Base-by-base conservation (phyloP, 2,797 vertebrate genomes). In the Chelon labrosus region DNA sequence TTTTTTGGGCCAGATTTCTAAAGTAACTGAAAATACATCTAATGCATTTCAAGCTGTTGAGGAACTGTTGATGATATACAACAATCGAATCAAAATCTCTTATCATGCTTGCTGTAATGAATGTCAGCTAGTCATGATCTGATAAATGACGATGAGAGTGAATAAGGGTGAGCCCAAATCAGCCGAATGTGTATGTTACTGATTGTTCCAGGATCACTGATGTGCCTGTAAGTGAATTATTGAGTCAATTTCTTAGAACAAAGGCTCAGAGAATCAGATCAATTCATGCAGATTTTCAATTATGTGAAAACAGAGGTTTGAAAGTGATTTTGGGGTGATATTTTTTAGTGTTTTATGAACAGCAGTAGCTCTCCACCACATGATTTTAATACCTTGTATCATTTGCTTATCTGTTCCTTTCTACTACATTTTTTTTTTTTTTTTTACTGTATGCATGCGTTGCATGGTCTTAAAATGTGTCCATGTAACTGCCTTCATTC, bases 151-250 rank as follows among this genome's bases (percentile, higher is more conserved):
- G 5, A 16, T 3, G 44, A 61, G 7, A 11, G 14, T 22, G 22
- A 1, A 22, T 55, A 17, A 47, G 14, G 17, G 3, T 68, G 57
- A 53, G 49, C 39, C 9, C 25, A 62, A 63, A 75, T 70, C 49
- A 83, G 22, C n/a, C 9, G 11, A 25, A 16, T 27, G 52, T 51
- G 46, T 56, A 41, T 17, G 3, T 42, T 63, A 46, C 17, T 47
- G 16, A 56, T 66, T 8, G 1, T 77, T 80, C 82, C 20, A 56
- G 35, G 64, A 69, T 88, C 83, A 84, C 79, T 50, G 42, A 70
- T 75, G 89, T 91, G 89, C 88, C 88, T 91, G 6, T 53, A 66
- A 27, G 16, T 73, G 31, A 59, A 66, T 37, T 46, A 44, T 58
- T 39, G 12, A 39, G 25, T 17, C 31, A n/a, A 65, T 47, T 61